A percentile compares a stretch with the other conserved stretches of the same genome.
phyloP scores from a whole-genome alignment of 37 sponge, comb jelly and placozoan species.

The Halisarca cf. caerulea region DNA sequence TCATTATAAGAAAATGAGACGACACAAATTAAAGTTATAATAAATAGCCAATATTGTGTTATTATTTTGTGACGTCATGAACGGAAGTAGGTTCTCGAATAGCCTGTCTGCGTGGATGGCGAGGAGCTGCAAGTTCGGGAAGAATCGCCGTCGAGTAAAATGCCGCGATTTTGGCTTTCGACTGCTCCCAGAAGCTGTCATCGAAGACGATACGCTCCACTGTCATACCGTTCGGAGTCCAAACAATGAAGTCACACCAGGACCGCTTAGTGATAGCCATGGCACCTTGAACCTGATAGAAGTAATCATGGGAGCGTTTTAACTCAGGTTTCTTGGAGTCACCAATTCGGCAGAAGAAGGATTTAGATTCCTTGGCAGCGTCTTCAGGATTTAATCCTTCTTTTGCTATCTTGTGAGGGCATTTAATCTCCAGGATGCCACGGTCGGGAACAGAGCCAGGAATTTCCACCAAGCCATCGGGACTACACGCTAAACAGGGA shows the following conservation, averaged over 20 bases:
- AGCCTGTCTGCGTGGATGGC: neutral
- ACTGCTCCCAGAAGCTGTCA: neutral
- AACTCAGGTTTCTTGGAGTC: too few species aligned
- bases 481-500: neutral
- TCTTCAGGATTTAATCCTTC: neutral
- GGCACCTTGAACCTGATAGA: too few species aligned
- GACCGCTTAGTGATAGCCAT: constrained; percentile 13
- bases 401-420: neutral
- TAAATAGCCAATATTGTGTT: too few species aligned
- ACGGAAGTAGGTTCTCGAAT: neutral
- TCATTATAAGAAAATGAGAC: too few species aligned
- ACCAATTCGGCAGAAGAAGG: neutral
- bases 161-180: neutral
- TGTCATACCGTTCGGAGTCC: neutral
- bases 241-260: constrained; percentile 13
- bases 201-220: neutral
- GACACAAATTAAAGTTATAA: too few species aligned
- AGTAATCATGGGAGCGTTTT: too few species aligned
- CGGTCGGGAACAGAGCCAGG: neutral
- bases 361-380: neutral
- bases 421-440: neutral
- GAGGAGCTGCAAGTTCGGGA: neutral
- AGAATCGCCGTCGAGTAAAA: neutral
- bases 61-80: neutral
- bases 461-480: neutral